A percentile compares a stretch with the other conserved stretches of the same genome.
Evolutionary conservation across 2,797 vertebrate species (phyloP).

Genomic region (Aphelocoma californica): DNA sequence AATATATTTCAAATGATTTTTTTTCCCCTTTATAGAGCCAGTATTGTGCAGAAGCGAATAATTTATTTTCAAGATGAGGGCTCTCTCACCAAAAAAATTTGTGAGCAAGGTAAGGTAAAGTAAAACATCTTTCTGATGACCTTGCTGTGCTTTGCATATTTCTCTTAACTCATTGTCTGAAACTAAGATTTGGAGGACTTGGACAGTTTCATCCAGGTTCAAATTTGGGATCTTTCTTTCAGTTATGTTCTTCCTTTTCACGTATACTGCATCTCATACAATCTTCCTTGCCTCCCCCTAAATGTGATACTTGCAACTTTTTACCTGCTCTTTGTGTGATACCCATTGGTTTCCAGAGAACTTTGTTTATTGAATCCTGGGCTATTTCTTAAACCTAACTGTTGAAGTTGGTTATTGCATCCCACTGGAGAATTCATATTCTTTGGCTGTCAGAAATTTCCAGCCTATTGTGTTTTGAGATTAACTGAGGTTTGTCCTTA

Average conservation of each 20-base stretch:
- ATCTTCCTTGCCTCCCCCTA: neutral
- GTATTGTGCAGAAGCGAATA: conserved; percentile 94
- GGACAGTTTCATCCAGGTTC: neutral
- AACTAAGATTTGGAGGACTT: neutral
- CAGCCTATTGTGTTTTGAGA: neutral
- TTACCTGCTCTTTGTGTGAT: neutral
- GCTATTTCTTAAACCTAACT: neutral
- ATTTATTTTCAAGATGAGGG: conserved; percentile 97
- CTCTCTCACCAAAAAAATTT: conserved; percentile 91
- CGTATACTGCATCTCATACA: neutral
- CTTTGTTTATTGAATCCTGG: neutral
- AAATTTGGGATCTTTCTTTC: neutral
- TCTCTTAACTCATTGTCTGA: neutral
- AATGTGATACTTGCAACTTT: neutral
- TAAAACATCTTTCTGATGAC: neutral
- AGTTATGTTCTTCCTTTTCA: neutral
- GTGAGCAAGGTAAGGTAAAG: conserved; percentile 89
- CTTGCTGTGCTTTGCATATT: neutral
- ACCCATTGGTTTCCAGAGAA: neutral
- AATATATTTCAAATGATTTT: neutral
- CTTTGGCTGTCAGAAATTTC: neutral
- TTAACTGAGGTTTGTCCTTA: neutral
- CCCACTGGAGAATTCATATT: neutral
- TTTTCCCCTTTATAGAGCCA: conserved; percentile 80
- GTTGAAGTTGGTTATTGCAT: neutral